phyloP scores from a whole-genome alignment of 2,797 vertebrate genomes.

The Morelia viridis region DNA sequence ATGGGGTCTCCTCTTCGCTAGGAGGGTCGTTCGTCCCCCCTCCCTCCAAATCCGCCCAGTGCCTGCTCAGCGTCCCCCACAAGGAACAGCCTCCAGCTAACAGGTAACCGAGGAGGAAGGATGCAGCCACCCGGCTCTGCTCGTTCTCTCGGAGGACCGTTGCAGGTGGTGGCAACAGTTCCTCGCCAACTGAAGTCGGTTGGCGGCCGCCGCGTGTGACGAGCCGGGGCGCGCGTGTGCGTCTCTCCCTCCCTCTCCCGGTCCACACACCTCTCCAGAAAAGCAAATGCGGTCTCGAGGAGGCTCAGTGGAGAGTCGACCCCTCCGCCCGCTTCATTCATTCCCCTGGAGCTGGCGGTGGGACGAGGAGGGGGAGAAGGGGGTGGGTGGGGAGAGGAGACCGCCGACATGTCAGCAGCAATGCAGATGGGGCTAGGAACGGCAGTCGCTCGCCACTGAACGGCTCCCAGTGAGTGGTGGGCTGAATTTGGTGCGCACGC shows the following conservation, averaged over 20 bases:
- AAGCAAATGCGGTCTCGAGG: constrained; percentile 54
- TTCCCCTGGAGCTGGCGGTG: constrained; percentile 50
- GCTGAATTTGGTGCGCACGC: constrained; percentile 49
- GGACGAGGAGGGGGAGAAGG: constrained; percentile 45
- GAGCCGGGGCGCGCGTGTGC: constrained; percentile 6
- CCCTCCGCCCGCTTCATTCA: not conserved
- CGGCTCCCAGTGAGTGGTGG: constrained; percentile 60
- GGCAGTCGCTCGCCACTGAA: constrained; percentile 70
- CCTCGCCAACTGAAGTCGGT: not conserved
- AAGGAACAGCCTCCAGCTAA: not conserved
- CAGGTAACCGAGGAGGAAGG: not conserved
- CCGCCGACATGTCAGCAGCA: constrained; percentile 68
- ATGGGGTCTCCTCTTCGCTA: constrained; percentile 43
- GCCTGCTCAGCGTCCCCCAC: constrained; percentile 30
- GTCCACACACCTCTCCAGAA: constrained; percentile 55
- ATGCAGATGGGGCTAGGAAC: constrained; percentile 75
- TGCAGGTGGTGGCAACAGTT: constrained; percentile 62
- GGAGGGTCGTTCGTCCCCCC: not conserved
- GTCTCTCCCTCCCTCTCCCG: constrained; percentile 59
- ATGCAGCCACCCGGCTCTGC: not conserved
- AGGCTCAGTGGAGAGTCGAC: constrained; percentile 42
- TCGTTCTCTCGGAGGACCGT: constrained; percentile 37
- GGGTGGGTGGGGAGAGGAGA: constrained; percentile 38
- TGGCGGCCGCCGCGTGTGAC: constrained; percentile 28
- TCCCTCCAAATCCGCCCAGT: constrained; percentile 27